phyloP scores from a whole-genome alignment of 1,140 invertebrate genomes.

The Aphelenchoides avenae region DNA sequence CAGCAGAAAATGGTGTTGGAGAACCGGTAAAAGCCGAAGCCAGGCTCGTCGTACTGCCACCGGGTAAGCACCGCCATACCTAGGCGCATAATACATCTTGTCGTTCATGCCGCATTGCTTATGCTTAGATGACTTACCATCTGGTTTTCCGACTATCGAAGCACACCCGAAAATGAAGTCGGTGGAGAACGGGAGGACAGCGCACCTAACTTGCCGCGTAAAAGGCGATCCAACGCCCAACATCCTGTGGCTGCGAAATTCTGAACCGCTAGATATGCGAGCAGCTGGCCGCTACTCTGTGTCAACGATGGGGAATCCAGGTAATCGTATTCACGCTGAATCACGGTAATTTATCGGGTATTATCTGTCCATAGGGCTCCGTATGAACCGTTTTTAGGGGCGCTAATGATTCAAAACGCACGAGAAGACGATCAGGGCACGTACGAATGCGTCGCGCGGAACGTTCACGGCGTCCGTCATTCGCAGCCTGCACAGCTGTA shows the following conservation, averaged over 20 bases:
- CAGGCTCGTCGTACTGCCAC: constrained; percentile 74
- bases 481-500: constrained; percentile 79
- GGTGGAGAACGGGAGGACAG: constrained; percentile 87
- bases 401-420: constrained; percentile 82
- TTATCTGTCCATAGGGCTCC: too few species aligned
- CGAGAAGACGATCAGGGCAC: constrained; percentile 83
- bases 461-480: constrained; percentile 82
- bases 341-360: too few species aligned
- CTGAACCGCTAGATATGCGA: constrained; percentile 75
- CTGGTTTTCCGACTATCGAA: constrained; percentile 82
- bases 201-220: constrained; percentile 79
- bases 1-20: constrained; percentile 90
- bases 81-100: too few species aligned
- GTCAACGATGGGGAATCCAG: constrained; percentile 68
- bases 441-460: constrained; percentile 88
- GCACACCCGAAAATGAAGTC: constrained; percentile 77
- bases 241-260: constrained; percentile 86
- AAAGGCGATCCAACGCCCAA: constrained; percentile 76
- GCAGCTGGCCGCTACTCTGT: constrained; percentile 78
- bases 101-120: too few species aligned
- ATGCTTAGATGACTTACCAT: constrained; percentile 71
- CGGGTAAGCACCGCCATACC: constrained; percentile 67
- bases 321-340: too few species aligned
- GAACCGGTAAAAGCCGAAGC: constrained; percentile 84
- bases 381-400: too few species aligned